Evolutionary conservation across 2,113 vertebrate species (phyloP), one percentile per base, ranked within the genome.

Genomic region (Sphyrna mokarran): DNA sequence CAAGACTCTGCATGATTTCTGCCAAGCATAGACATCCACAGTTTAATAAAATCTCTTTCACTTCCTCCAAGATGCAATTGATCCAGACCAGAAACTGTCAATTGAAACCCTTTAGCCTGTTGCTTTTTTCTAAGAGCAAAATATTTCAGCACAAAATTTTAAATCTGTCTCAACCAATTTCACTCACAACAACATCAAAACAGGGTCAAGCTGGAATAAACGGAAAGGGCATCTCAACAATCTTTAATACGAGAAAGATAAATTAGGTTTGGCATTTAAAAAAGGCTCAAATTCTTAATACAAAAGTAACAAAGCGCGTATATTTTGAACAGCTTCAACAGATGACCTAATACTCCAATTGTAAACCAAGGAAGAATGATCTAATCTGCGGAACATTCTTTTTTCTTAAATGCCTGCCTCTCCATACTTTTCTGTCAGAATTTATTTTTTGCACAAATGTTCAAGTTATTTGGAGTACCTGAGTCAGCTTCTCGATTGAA

Each of bases 91-190:
- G 58, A 93, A 93, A 93, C 37, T 93, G 93, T 70, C 66, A 68
- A 94, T 4, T 63, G 61, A 91, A 70, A 94, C 22, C 9, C 22
- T 94, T 94, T 48, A 33, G 40, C 93, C 68, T 70, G 37, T 3
- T 70, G 93, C 29, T 94, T 94, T 40, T 48, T 94, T 33, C 93
- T n/a, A 43, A 69, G 66, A 37, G n/a, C 93, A 94, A 76, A 76
- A 94, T 14, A 70, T 94, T 94, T 94, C 48, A 94, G 66, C n/a
- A 70, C 14, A 23, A 94, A 43, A 40, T 43, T 70, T 70, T 26
- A 69, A 94, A 94, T 26, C 93, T 69, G 66, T 43, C 93, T 70
- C 40, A 94, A 70, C 66, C 68, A 70, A 91, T 94, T 94, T 70
- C 63, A 68, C n/a, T 70, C 93, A 29, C 66, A 70, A 10, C 3